A percentile compares a stretch with the other conserved stretches of the same genome.
phyloP scores from a whole-genome alignment of 2,113 vertebrate genomes.

The Octodon degus region DNA sequence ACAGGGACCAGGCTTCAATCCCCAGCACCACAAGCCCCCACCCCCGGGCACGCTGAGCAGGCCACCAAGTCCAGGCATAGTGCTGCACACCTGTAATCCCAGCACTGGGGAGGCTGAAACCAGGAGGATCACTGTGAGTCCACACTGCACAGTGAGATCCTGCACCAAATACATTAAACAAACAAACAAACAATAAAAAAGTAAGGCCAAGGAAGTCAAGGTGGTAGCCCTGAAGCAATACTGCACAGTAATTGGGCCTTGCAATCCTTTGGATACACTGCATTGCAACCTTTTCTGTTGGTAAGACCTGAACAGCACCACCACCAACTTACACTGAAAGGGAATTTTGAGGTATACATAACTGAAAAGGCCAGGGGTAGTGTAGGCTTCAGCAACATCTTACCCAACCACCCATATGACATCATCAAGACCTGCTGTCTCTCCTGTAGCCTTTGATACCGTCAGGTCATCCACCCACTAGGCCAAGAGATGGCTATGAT shows the following conservation, averaged over 20 bases:
- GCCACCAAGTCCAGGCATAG: too few relatives aligned
- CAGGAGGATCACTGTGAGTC: too few relatives aligned
- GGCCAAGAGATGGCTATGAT: neutral
- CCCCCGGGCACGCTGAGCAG: too few relatives aligned
- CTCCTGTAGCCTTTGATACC: neutral
- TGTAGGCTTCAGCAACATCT: neutral
- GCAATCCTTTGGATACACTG: neutral
- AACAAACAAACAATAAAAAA: neutral
- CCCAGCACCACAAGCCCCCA: too few relatives aligned
- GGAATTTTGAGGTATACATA: conserved; percentile 5
- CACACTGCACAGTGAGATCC: too few relatives aligned
- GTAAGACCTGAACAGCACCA: neutral
- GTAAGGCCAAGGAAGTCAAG: neutral
- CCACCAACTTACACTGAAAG: neutral
- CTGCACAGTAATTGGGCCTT: neutral
- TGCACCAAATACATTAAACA: neutral
- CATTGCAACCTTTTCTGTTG: neutral
- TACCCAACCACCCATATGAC: neutral
- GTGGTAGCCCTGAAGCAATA: conserved; percentile 4
- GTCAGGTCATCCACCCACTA: neutral
- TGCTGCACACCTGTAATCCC: too few relatives aligned
- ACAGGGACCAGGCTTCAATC: too few relatives aligned
- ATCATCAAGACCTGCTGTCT: neutral
- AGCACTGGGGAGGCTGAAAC: too few relatives aligned
- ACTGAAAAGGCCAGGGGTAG: neutral